Evolutionary conservation across 2,888 invertebrate genomes (phyloP).

Genomic region (Noctua fimbriata): DNA sequence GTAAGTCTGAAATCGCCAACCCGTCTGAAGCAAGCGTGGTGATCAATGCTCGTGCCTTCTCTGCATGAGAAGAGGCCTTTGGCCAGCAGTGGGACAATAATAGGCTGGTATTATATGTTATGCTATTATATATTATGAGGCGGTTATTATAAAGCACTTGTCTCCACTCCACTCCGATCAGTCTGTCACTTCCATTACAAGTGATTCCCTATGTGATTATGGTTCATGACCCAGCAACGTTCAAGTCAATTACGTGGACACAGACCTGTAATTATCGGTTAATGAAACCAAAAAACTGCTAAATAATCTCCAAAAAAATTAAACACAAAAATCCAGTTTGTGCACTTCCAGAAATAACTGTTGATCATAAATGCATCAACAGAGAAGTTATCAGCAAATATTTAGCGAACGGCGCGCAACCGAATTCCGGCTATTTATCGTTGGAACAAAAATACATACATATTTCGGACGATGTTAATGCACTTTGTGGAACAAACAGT

Average conservation of each 20-base stretch:
- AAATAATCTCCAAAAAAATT: slow-evolving; percentile 7
- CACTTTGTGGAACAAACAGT: slow-evolving; percentile 74
- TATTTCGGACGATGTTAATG: slow-evolving; percentile 83
- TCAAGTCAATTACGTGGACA: neutral
- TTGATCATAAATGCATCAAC: slow-evolving; percentile 72
- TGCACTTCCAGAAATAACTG: slow-evolving; percentile 60
- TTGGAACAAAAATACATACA: slow-evolving; percentile 81
- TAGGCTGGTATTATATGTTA: too few relatives aligned
- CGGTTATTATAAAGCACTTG: too few relatives aligned
- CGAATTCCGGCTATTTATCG: slow-evolving; percentile 82
- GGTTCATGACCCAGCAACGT: neutral
- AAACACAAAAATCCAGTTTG: slow-evolving; percentile 18
- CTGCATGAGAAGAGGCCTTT: too few relatives aligned
- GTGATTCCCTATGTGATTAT: neutral
- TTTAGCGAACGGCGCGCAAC: slow-evolving; percentile 73
- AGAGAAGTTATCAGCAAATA: slow-evolving; percentile 72
- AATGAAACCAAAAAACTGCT: neutral
- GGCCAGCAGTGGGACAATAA: too few relatives aligned
- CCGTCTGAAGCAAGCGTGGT: too few relatives aligned
- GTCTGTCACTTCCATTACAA: too few relatives aligned
- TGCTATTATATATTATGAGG: too few relatives aligned
- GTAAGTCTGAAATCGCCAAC: too few relatives aligned
- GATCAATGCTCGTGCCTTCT: too few relatives aligned
- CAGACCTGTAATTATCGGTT: too few relatives aligned
- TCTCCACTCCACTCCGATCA: too few relatives aligned